Conservation (phyloP, 2,888 invertebrate species). For the Brachylomia viminalis region DNA sequence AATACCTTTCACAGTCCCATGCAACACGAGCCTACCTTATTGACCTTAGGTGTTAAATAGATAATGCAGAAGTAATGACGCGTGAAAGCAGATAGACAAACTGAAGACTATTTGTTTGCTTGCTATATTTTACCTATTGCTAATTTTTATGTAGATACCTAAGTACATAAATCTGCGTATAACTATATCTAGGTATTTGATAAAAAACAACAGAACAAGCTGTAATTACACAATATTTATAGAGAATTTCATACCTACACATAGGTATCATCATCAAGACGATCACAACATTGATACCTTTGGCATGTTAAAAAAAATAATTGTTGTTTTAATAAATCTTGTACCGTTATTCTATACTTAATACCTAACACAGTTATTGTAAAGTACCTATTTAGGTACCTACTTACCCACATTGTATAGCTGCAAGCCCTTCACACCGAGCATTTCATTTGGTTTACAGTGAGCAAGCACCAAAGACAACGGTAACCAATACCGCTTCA, state of each 20-base stretch:
- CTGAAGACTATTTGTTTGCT: not conserved
- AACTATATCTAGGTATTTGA: not conserved
- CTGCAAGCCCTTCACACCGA: constrained; percentile 1
- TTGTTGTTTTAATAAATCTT: constrained; percentile 35
- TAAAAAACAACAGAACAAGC: not conserved
- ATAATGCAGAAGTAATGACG: not conserved
- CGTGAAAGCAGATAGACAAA: not conserved
- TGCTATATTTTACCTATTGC: not conserved
- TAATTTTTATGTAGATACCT: not conserved
- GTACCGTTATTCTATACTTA: not conserved
- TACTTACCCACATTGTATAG: constrained; percentile 8
- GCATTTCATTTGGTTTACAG: constrained; percentile 81
- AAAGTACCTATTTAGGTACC: not conserved
- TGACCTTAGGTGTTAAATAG: not conserved
- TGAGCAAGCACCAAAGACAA: constrained; percentile 94
- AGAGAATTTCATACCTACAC: constrained; percentile 5
- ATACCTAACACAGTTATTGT: constrained; percentile 15
- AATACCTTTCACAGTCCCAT: constrained; percentile 32
- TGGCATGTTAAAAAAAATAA: constrained; percentile 19
- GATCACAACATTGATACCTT: not conserved
- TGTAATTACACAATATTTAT: not conserved
- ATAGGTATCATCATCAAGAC: not conserved
- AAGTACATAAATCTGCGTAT: not conserved
- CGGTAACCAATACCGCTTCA: constrained; percentile 94
- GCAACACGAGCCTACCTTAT: not conserved